Evolutionary conservation across 2,888 invertebrate genomes (phyloP).

Genomic region (Pristionchus exspectatus): DNA sequence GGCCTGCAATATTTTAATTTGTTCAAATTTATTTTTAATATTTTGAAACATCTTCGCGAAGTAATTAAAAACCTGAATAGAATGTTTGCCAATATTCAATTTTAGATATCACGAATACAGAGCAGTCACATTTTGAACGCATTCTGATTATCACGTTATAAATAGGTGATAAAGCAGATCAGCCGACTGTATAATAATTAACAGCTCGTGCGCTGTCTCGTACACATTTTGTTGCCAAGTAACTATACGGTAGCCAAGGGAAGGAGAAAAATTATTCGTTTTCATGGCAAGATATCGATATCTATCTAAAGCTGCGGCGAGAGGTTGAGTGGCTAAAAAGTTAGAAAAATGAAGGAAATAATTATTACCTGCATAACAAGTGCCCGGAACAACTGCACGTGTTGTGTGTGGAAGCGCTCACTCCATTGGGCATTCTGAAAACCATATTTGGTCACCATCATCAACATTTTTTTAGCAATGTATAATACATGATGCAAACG

Average conservation of each 20-base stretch:
- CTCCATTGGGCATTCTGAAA: background rate
- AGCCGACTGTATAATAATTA: background rate
- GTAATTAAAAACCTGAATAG: no score
- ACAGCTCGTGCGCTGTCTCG: no score
- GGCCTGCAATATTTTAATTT: background rate
- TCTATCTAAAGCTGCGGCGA: background rate
- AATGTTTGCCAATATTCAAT: background rate
- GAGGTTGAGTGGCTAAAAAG: no score
- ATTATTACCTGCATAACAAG: background rate
- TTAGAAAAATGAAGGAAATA: no score
- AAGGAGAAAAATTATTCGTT: background rate
- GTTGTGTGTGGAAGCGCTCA: background rate
- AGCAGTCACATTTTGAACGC: background rate
- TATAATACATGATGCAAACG: no score
- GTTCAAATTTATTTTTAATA: no score
- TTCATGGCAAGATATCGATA: no score
- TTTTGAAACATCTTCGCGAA: no score
- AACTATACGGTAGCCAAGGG: background rate
- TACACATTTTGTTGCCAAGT: no score
- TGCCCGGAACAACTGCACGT: slow-evolving; percentile 18
- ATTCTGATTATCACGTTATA: background rate
- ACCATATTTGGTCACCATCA: no score
- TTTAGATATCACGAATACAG: background rate
- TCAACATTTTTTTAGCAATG: no score
- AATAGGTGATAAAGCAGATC: background rate